These are phyloP conservation scores for Uria aalge DNA, from an alignment of 2,113 vertebrate species.

Conservation along the genomic window DNA sequence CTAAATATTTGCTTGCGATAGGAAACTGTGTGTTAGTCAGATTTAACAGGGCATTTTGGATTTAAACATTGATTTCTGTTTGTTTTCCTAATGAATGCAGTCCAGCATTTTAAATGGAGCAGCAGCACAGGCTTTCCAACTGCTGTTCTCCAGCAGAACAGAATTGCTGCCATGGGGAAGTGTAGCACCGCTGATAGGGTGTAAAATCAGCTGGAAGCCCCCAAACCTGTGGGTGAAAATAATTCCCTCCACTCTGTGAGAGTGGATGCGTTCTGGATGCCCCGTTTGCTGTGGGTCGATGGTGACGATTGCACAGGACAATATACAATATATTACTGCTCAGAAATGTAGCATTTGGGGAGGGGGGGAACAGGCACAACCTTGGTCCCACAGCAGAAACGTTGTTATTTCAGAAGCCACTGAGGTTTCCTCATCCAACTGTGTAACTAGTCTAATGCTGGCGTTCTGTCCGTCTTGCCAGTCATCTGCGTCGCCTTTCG, in stretches of 20 bases:
- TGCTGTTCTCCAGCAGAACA: not conserved
- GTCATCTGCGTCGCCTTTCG: not conserved
- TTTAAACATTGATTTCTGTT: constrained; percentile 34
- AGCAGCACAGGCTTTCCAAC: not conserved
- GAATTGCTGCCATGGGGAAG: not conserved
- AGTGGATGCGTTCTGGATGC: not conserved
- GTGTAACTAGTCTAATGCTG: not conserved
- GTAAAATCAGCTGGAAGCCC: not conserved
- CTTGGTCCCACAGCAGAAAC: not conserved
- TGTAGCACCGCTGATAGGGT: not conserved
- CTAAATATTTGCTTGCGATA: not conserved
- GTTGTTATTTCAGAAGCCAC: not conserved
- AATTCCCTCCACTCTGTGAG: not conserved
- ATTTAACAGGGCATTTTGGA: not conserved
- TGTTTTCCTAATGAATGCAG: constrained; percentile 6
- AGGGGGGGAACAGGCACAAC: not conserved
- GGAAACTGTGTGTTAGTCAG: not conserved
- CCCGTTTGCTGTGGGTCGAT: not conserved
- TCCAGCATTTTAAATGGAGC: not conserved
- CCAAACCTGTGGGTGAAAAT: not conserved
- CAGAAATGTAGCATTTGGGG: not conserved
- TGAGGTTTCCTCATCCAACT: not conserved
- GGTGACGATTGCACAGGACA: not conserved
- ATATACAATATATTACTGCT: not conserved
- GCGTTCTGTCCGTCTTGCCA: not conserved